These are phyloP conservation scores for Bugula neritina DNA, from an alignment of 2,888 invertebrate species.

Conservation along the genomic window DNA sequence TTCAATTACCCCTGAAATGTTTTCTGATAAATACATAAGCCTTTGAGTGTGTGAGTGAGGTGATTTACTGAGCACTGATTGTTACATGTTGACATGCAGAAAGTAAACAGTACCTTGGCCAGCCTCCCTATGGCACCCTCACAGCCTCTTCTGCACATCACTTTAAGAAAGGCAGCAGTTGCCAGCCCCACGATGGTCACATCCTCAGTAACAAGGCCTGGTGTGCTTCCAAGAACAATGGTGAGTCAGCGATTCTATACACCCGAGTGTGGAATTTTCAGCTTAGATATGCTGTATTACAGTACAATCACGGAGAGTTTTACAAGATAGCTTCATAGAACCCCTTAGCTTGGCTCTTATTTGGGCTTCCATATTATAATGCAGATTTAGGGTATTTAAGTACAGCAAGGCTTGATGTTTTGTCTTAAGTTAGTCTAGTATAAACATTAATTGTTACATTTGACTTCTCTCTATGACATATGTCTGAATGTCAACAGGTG, in stretches of 20 bases:
- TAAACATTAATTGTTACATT: neutral
- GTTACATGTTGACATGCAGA: conserved; percentile 51
- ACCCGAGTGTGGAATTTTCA: no score
- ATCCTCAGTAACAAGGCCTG: conserved; percentile 57
- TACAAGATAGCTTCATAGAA: no score
- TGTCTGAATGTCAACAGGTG: no score
- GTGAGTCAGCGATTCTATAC: no score
- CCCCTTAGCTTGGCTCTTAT: no score
- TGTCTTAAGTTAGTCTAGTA: neutral
- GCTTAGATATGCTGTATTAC: no score
- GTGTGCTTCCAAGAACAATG: conserved; percentile 56
- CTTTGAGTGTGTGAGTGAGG: neutral
- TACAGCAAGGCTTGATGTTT: neutral
- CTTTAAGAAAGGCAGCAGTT: conserved; percentile 53
- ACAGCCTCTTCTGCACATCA: conserved; percentile 54
- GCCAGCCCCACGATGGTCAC: conserved; percentile 56
- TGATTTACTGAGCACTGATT: neutral
- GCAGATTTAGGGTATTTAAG: neutral
- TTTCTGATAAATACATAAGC: no score
- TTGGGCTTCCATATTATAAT: no score
- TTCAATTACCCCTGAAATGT: no score
- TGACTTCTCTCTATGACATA: neutral
- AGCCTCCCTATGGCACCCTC: conserved; percentile 54
- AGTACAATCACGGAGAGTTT: no score
- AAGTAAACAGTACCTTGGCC: conserved; percentile 55